Evolutionary conservation across 2,113 vertebrate species (phyloP), one percentile per base, ranked within the genome.

Genomic region (Uropsilus gracilis): DNA sequence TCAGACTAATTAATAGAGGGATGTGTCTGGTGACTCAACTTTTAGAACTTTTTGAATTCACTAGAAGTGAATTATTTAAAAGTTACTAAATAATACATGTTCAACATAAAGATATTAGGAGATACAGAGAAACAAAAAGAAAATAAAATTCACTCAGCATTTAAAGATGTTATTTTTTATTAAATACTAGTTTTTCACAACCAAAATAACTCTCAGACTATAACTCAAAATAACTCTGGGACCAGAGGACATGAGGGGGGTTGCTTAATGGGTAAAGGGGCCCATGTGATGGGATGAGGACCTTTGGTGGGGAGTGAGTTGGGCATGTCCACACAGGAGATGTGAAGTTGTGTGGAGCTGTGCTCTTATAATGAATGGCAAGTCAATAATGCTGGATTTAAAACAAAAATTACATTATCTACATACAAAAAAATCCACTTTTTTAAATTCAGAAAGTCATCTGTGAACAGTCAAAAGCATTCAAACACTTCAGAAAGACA

Each of bases 121-220:
- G 94, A 64, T 61, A 39, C 13, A 76, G 71, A 64, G 44, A 64
- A 82, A 63, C 24, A 50, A 28, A 57, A 89, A 86, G 6, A 77
- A 80, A 82, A 72, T 85, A 20, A 72, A 93, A 69, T 84, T 87
- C 26, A 93, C 8, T 55, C 39, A 11, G 5, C 48, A 16, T 26
- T 30, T 66, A 61, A 91, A 16, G 8, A 77, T 53, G 81, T 83
- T 92, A 5, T 30, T 80, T 77, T 68, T 87, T 28, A 53, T 96
- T 66, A 91, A 87, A 68, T 55, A n/a, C 37, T 73, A 34, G 1
- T 12, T 77, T 86, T 71, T 80, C 24, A 53, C 50, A 53, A 53
- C 50, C 50, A 53, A 53, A 50, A 53, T 18, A 18, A 53, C 50
- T 53, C 50, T 53, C 50, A 53, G 50, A 53, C 50, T 53, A n/a